Percentiles rank a stretch among this genome's conserved stretches.
phyloP scores from a whole-genome alignment of 1,140 invertebrate species.

The Aphis gossypii region DNA sequence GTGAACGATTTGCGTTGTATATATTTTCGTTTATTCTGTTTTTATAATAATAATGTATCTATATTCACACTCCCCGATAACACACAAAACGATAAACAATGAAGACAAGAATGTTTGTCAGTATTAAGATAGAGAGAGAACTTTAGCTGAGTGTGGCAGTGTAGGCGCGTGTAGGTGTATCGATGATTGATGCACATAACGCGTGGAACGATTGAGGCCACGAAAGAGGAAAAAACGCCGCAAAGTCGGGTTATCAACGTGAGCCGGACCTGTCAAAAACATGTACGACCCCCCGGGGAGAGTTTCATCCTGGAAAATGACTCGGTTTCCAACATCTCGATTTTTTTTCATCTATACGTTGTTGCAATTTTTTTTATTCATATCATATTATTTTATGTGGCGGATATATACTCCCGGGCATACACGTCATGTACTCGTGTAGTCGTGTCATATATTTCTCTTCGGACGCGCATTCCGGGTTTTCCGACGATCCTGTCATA shows the following conservation, averaged over 20 bases:
- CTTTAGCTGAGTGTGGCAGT: background rate
- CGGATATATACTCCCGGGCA: background rate
- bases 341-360: background rate
- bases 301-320: constrained; percentile 27
- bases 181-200: constrained; percentile 29
- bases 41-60: constrained; percentile 5
- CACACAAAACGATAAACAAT: constrained; percentile 4
- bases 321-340: background rate
- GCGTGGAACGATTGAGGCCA: background rate
- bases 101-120: background rate
- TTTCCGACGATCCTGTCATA: background rate
- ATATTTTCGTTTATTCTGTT: background rate
- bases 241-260: constrained; percentile 33
- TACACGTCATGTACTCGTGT: background rate
- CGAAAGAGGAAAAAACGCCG: background rate
- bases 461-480: background rate
- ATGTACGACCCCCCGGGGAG: constrained; percentile 40
- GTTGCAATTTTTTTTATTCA: background rate
- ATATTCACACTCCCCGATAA: background rate
- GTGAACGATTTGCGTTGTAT: background rate
- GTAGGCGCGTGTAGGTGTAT: background rate
- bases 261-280: constrained; percentile 49
- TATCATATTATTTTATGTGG: background rate
- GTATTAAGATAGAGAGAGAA: background rate
- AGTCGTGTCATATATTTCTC: background rate